Conservation (phyloP, 2,888 invertebrate genomes). For the Sinodicranocentrus sp. region DNA sequence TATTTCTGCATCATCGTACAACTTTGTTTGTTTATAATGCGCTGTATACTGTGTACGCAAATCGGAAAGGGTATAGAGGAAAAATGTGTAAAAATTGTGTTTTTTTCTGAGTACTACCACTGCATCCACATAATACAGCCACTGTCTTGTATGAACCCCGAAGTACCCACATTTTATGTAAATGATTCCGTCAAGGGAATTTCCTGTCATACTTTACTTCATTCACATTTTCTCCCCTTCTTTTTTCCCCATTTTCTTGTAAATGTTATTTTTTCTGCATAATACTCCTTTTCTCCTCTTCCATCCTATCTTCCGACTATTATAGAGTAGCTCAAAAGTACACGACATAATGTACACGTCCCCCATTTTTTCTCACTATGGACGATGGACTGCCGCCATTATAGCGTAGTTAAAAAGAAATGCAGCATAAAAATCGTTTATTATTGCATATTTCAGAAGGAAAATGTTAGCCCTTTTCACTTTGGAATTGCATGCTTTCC, state of each 20-base stretch:
- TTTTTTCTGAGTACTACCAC: too few relatives aligned
- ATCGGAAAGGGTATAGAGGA: too few relatives aligned
- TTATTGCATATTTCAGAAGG: conserved; percentile 24
- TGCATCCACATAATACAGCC: too few relatives aligned
- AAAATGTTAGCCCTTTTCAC: conserved; percentile 20
- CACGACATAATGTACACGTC: too few relatives aligned
- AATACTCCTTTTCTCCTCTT: neutral
- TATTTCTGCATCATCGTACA: too few relatives aligned
- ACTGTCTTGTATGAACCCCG: conserved; percentile 48
- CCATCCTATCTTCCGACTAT: too few relatives aligned
- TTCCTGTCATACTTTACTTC: conserved; percentile 34
- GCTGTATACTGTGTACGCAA: too few relatives aligned
- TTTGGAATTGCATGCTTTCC: neutral
- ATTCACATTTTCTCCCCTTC: conserved; percentile 27
- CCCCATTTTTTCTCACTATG: neutral
- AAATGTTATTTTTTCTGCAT: conserved; percentile 7
- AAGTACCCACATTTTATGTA: conserved; percentile 62
- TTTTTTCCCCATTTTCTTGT: conserved; percentile 10
- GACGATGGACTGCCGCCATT: conserved; percentile 11
- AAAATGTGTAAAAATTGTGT: too few relatives aligned
- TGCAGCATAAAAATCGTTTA: conserved; percentile 40
- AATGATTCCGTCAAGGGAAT: conserved; percentile 56
- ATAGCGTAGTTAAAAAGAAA: conserved; percentile 31
- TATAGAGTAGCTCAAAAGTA: too few relatives aligned
- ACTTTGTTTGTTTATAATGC: too few relatives aligned